Evolutionary conservation across 2,113 vertebrate species (phyloP).

Genomic region (Pterocles gutturalis): DNA sequence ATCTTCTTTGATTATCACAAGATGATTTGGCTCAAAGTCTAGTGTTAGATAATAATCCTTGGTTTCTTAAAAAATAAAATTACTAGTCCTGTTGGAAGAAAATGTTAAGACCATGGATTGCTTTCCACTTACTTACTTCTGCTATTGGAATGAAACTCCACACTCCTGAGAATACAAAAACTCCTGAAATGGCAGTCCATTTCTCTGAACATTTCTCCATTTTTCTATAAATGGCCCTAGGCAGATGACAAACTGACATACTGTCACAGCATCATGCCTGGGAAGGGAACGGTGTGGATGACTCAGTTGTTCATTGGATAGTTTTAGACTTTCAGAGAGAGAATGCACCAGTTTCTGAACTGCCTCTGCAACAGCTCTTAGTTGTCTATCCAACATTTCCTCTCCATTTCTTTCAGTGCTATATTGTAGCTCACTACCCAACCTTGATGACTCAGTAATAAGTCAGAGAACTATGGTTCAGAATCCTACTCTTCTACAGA

Average conservation of each 20-base stretch:
- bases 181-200: background rate
- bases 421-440: background rate
- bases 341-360: background rate
- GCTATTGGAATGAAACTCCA: background rate
- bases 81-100: background rate
- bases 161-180: background rate
- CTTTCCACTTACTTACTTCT: background rate
- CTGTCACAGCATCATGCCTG: background rate
- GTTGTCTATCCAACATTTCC: background rate
- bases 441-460: background rate
- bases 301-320: background rate
- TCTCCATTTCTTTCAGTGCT: background rate
- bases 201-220: background rate
- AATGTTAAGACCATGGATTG: slow-evolving; percentile 33
- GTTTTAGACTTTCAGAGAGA: background rate
- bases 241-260: background rate
- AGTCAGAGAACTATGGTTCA: background rate
- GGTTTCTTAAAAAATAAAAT: background rate
- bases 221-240: background rate
- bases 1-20: background rate
- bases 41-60: background rate
- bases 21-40: background rate
- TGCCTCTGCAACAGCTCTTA: background rate
- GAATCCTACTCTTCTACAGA: background rate
- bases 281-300: background rate